Evolutionary conservation across 2,797 vertebrate species (phyloP), one percentile per base, ranked within the genome.

Genomic region (Carapus acus): DNA sequence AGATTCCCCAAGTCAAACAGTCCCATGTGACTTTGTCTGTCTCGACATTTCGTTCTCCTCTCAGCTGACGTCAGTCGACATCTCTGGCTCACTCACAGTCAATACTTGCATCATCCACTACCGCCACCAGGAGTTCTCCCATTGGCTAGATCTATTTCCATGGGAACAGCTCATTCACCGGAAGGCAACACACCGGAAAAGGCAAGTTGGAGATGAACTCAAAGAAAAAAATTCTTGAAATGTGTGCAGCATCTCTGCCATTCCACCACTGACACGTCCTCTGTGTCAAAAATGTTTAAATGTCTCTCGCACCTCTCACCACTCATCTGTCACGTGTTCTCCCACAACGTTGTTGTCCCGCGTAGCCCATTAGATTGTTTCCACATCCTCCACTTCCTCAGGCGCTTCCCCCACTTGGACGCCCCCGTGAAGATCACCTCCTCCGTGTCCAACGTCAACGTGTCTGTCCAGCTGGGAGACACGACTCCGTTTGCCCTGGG

Each of bases 101-200:
- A 96, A 89, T 76, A 99, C 95, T 43, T 99, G 94, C 82, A 96
- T 97, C 71, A 86, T 97, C 76, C 94, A 99, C 86, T 99, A 98
- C 68, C 93, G 96, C 60, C 95, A 98, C 81, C 94, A 94, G 71
- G 96, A 99, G 82, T 97, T 98, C 70, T 91, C 91, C 0, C 95
- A 91, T 73, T 99, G 96, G 96, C 78, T 96, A 46, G 85, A 89
- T 51, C 86, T 96, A 55, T 79, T 97, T 78, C 87, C 91, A 51
- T 87, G 91, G 86, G 88, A 93, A 46, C 87, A 82, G 70, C 71
- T 87, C 42, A 74, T 85, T 37, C 80, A 43, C 62, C 82, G 64
- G 2, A 86, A 87, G 69, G 68, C 87, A 43, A 46, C 78, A 8
- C 81, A 73, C 43, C 85, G 80, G 66, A 87, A 88, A 78, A 87